These are phyloP conservation scores for Bhutanitis thaidina DNA, from an alignment of 2,888 invertebrate genomes.

Conservation along the genomic window DNA sequence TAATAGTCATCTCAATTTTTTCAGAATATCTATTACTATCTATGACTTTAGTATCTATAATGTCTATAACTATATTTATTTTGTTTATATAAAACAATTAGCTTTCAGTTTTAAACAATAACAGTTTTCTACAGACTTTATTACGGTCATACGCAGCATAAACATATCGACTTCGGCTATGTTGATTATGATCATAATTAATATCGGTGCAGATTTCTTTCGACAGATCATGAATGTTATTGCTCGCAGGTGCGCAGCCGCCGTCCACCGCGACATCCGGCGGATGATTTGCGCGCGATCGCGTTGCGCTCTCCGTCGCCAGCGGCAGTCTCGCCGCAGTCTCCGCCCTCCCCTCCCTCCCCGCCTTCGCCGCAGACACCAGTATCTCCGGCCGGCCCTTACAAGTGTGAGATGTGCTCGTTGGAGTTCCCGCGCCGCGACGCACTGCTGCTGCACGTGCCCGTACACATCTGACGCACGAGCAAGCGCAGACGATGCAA, in stretches of 20 bases:
- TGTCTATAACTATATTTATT: no score
- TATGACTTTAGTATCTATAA: no score
- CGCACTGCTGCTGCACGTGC: slow-evolving; percentile 86
- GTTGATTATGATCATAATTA: no score
- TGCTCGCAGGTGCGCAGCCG: slow-evolving; percentile 39
- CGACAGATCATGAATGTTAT: no score
- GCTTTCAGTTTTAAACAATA: no score
- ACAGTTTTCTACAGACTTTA: no score
- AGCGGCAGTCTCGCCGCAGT: slow-evolving; percentile 7
- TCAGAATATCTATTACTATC: no score
- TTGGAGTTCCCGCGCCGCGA: slow-evolving; percentile 86
- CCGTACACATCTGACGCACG: slow-evolving; percentile 86
- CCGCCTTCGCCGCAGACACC: neutral
- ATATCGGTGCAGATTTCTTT: no score
- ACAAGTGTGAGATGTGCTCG: slow-evolving; percentile 91
- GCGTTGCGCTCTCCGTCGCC: slow-evolving; percentile 34
- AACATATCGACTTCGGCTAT: no score
- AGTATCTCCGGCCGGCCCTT: slow-evolving; percentile 65
- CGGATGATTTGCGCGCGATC: slow-evolving; percentile 64
- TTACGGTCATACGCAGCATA: no score
- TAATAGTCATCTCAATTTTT: no score
- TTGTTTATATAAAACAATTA: no score
- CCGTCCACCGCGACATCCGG: slow-evolving; percentile 60
- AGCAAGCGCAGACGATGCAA: slow-evolving; percentile 7
- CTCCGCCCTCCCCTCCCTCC: slow-evolving; percentile 29